Base-by-base conservation (phyloP, 2,888 invertebrate genomes). In the Ptychoptera albimana region DNA sequence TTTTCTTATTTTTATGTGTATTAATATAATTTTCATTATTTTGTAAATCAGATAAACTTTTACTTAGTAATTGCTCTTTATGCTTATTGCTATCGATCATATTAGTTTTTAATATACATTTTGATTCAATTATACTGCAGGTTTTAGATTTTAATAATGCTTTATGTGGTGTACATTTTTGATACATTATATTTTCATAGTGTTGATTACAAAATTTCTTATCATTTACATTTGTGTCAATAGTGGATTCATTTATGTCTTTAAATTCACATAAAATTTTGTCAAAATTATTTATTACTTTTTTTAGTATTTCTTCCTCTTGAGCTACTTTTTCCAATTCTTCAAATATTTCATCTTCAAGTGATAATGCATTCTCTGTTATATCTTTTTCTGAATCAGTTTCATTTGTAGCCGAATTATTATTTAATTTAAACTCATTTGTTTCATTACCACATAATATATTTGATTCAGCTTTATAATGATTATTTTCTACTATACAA, bases 111-210 rank as follows among this genome's bases (percentile, higher is more conserved):
- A 42, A 60, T 51, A 79, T 74, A 57, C 79, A 79, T 48, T 76
- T 72, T 1, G 78, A 77, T 60, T 77, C 78, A 44, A 78, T 78
- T 47, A 77, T 77, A 55, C 76, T 76, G 58, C 78, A 78, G 51
- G 79, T 80, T 57, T 78, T 77, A 1, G 80, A 76, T 58, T 80
- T 80, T 54, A 77, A 73, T 51, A 80, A 60, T 60, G 51, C 50
- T 13, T 52, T 53, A 10, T 51, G 50, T 32, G 9, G 9, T 32
- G 2, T 32, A 32, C 6, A n/a, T 29, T 11, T 2, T 5, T 34
- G 10, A 10, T 12, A 9, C 12, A 15, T 34, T 10, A 34, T 34
- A 34, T 34, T n/a, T 34, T 34, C n/a, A n/a, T n/a, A 34, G 10
- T 4, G 42, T 12, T n/a, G 8, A 14, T 14, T 14, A 11, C 10